Conservation (phyloP, 2,888 invertebrate species). For the Thysanoteuthis rhombus region DNA sequence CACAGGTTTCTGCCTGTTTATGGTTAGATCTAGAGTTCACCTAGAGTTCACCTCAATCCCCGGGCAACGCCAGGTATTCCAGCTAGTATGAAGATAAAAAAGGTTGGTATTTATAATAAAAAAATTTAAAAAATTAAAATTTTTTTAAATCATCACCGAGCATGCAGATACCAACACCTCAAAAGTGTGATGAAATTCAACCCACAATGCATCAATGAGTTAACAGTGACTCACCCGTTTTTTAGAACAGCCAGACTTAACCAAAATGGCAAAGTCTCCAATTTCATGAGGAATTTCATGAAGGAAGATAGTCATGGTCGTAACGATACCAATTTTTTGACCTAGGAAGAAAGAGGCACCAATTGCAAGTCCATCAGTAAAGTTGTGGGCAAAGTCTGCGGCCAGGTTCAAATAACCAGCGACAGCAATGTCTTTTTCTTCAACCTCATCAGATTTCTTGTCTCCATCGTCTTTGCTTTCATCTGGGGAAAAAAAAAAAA, state of each 20-base stretch:
- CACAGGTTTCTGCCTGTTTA: no score
- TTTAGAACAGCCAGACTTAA: slow-evolving; percentile 94
- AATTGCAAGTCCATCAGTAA: slow-evolving; percentile 98
- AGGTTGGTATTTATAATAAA: no score
- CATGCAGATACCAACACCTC: no score
- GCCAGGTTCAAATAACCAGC: slow-evolving; percentile 95
- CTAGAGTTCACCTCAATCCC: no score
- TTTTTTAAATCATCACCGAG: no score
- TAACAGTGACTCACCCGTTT: slow-evolving; percentile 75
- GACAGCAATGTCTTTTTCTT: slow-evolving; percentile 74
- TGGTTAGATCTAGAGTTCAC: no score
- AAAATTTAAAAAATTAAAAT: no score
- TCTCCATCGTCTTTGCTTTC: neutral
- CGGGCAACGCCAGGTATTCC: no score
- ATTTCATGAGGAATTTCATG: slow-evolving; percentile 99
- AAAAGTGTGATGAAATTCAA: no score
- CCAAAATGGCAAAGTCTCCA: slow-evolving; percentile 97
- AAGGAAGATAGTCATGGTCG: slow-evolving; percentile 93
- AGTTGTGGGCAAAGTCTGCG: slow-evolving; percentile 98
- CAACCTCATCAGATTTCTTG: neutral
- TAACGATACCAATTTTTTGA: slow-evolving; percentile 76
- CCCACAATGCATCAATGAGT: no score
- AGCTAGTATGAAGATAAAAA: no score
- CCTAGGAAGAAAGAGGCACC: slow-evolving; percentile 97
- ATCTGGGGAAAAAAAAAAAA: neutral